Percentiles rank a stretch among this genome's conserved stretches.
These are phyloP conservation scores for Dicyrtomina minuta DNA, from an alignment of 2,888 invertebrate species.

Conservation along the genomic window DNA sequence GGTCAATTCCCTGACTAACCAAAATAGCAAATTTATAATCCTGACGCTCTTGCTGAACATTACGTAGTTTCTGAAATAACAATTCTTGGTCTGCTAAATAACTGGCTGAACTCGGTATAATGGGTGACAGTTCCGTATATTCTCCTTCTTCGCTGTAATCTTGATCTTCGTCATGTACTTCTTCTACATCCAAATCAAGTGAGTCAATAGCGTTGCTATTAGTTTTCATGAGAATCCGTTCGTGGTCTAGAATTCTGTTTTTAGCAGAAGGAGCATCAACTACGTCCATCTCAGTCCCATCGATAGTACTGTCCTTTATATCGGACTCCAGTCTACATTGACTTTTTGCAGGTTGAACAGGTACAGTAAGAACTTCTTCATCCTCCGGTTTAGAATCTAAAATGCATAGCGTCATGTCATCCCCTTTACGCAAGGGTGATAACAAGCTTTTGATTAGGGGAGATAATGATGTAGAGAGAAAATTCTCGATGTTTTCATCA, in stretches of 20 bases:
- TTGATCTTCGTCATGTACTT: not conserved
- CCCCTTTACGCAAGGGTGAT: too few species aligned
- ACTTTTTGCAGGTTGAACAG: too few species aligned
- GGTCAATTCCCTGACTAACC: not conserved
- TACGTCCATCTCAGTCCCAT: not conserved
- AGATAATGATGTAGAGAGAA: too few species aligned
- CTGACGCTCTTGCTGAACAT: not conserved
- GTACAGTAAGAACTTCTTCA: too few species aligned
- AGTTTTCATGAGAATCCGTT: not conserved
- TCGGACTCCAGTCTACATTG: too few species aligned
- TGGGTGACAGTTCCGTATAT: not conserved
- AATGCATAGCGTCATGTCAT: too few species aligned
- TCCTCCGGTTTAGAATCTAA: too few species aligned
- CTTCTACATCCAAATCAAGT: not conserved
- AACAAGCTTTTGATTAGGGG: too few species aligned
- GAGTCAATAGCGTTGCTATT: not conserved
- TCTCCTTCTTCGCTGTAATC: not conserved
- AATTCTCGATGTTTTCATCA: too few species aligned
- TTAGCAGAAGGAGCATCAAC: too few species aligned
- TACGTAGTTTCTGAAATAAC: not conserved
- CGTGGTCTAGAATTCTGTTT: too few species aligned
- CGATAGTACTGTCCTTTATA: too few species aligned
- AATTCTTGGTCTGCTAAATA: not conserved
- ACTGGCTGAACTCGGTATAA: not conserved
- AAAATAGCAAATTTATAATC: conserved; percentile 2